These are phyloP conservation scores for Drosophila stalkeri DNA, from an alignment of 2,888 invertebrate species.

Conservation along the genomic window DNA sequence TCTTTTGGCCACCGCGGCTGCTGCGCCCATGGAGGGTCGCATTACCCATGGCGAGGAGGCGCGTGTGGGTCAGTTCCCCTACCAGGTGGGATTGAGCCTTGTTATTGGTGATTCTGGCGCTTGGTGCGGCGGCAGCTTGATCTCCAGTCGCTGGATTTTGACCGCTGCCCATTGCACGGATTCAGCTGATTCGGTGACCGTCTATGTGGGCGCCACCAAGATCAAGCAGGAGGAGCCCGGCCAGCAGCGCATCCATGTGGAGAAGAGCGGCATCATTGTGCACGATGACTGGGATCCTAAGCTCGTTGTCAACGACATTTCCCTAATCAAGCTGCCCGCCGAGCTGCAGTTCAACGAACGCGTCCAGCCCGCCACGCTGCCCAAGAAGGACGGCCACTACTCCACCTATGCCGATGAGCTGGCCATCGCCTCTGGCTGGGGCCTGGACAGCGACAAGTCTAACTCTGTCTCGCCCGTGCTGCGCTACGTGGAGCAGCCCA, in stretches of 20 bases:
- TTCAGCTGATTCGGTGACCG: constrained; percentile 48
- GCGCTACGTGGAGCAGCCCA: constrained; percentile 65
- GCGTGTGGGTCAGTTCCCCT: constrained; percentile 67
- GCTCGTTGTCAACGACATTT: constrained; percentile 68
- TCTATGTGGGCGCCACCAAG: constrained; percentile 65
- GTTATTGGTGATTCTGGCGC: constrained; percentile 30
- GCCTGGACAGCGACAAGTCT: constrained; percentile 68
- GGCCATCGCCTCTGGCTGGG: constrained; percentile 81
- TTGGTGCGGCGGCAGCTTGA: constrained; percentile 76
- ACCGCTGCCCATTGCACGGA: constrained; percentile 75
- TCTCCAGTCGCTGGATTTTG: constrained; percentile 61
- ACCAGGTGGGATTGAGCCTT: constrained; percentile 75
- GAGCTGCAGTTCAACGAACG: constrained; percentile 42
- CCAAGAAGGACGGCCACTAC: constrained; percentile 52
- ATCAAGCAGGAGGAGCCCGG: constrained; percentile 54
- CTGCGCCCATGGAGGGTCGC: constrained; percentile 50
- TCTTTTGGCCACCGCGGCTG: constrained; percentile 43
- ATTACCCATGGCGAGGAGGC: constrained; percentile 71
- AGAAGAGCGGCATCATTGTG: constrained; percentile 43
- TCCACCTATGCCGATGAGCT: constrained; percentile 55
- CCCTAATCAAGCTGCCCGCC: constrained; percentile 70
- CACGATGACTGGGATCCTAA: constrained; percentile 60
- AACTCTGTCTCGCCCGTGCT: constrained; percentile 56
- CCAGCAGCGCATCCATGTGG: constrained; percentile 43
- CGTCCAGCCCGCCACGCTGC: constrained; percentile 63